Conservation (phyloP, 2,113 vertebrate species). For the Ceuthmochares aereus region DNA sequence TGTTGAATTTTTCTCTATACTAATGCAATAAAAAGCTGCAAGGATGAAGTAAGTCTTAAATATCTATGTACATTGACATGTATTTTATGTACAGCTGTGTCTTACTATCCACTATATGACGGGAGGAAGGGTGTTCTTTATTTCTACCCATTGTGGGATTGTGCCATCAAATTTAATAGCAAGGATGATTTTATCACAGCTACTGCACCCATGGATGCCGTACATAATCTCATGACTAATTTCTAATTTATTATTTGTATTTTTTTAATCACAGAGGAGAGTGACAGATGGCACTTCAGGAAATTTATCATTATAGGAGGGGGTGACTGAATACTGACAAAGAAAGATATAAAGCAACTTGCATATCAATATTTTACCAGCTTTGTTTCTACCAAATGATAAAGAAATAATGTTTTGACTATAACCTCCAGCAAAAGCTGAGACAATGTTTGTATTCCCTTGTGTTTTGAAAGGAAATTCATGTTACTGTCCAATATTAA, state of each 20-base stretch:
- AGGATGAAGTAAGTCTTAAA: neutral
- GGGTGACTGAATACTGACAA: slow-evolving; percentile 36
- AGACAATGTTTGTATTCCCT: slow-evolving; percentile 22
- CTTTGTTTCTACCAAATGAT: slow-evolving; percentile 31
- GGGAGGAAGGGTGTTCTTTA: neutral
- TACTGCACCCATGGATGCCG: slow-evolving; percentile 4
- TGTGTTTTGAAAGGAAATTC: neutral
- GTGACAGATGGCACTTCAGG: slow-evolving; percentile 51
- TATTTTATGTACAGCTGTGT: neutral
- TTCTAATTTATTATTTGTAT: neutral
- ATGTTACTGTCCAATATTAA: neutral
- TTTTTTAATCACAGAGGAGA: slow-evolving; percentile 22
- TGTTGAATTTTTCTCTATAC: neutral
- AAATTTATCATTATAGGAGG: slow-evolving; percentile 10
- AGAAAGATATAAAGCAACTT: slow-evolving; percentile 28
- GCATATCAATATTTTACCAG: slow-evolving; percentile 59
- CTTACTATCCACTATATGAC: neutral
- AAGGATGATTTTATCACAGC: neutral
- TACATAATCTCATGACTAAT: slow-evolving; percentile 4
- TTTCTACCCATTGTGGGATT: neutral
- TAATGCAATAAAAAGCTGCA: neutral
- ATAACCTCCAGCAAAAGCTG: slow-evolving; percentile 28
- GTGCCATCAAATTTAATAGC: neutral
- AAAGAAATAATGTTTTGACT: slow-evolving; percentile 43
- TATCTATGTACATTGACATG: rapidly evolving